These are phyloP conservation scores for Sarcoramphus papa DNA, from an alignment of 2,797 vertebrate species.

Conservation along the genomic window DNA sequence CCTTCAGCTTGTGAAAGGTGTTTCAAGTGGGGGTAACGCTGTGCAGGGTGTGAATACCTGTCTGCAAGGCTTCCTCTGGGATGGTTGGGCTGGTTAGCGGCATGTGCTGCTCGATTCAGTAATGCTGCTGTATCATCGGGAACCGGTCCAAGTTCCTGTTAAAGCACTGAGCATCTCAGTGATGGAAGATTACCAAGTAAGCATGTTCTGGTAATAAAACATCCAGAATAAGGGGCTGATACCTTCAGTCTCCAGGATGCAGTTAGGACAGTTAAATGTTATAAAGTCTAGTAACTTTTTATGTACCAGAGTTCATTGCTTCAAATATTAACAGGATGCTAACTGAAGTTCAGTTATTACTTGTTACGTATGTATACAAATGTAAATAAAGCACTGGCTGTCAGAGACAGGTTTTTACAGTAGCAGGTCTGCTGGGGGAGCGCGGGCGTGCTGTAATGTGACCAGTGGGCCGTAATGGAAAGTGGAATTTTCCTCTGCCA, in stretches of 20 bases:
- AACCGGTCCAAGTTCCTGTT: background rate
- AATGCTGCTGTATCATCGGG: background rate
- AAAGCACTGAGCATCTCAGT: background rate
- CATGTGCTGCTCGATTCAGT: fast-evolving
- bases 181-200: background rate
- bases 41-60: background rate
- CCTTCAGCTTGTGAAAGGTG: background rate
- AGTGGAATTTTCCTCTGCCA: conserved; percentile 39
- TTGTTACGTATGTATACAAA: background rate
- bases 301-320: background rate
- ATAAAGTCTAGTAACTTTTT: no score
- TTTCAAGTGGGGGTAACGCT: background rate
- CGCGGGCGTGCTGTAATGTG: background rate
- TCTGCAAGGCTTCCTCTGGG: background rate
- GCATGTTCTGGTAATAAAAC: background rate
- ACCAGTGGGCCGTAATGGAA: background rate
- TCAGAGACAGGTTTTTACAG: background rate
- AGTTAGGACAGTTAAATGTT: background rate
- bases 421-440: background rate
- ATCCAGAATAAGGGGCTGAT: background rate
- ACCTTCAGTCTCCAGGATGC: background rate
- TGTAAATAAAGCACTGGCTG: background rate
- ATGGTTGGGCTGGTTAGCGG: fast-evolving
- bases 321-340: background rate
- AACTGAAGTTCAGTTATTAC: background rate